Evolutionary conservation across 2,113 vertebrate species (phyloP).

Genomic region (Sapajus apella): DNA sequence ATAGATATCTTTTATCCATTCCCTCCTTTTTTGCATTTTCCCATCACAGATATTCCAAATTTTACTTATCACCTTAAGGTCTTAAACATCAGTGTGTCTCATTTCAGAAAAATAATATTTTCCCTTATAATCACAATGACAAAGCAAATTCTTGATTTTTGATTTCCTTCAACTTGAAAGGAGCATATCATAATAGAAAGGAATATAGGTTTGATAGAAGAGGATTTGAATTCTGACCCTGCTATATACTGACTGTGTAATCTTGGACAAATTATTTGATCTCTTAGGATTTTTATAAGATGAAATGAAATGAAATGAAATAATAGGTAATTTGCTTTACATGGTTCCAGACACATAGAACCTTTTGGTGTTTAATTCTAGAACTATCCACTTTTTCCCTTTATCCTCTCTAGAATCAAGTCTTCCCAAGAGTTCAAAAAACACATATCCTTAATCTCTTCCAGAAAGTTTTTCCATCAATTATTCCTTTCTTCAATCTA

Average conservation of each 20-base stretch:
- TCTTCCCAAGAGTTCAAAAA: neutral
- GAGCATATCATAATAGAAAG: constrained; percentile 12
- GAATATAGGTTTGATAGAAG: neutral
- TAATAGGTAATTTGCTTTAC: neutral
- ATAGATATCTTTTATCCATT: neutral
- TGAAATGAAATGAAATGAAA: constrained; percentile 37
- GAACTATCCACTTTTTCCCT: neutral
- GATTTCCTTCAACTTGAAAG: constrained; percentile 49
- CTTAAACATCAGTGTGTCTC: neutral
- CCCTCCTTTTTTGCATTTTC: neutral
- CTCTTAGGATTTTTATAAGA: neutral
- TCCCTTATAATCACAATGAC: neutral
- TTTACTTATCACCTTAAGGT: constrained; percentile 14
- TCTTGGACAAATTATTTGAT: constrained; percentile 28
- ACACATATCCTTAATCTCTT: neutral
- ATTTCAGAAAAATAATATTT: constrained; percentile 46
- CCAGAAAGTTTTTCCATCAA: neutral
- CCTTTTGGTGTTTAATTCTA: constrained; percentile 34
- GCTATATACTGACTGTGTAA: neutral
- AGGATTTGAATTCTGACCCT: constrained; percentile 43
- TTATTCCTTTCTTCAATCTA: neutral
- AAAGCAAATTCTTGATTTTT: constrained; percentile 32
- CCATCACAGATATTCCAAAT: neutral
- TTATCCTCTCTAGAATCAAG: neutral
- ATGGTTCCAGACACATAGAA: neutral